These are phyloP conservation scores for Eledona agricola DNA, from an alignment of 2,888 invertebrate genomes.

Conservation along the genomic window DNA sequence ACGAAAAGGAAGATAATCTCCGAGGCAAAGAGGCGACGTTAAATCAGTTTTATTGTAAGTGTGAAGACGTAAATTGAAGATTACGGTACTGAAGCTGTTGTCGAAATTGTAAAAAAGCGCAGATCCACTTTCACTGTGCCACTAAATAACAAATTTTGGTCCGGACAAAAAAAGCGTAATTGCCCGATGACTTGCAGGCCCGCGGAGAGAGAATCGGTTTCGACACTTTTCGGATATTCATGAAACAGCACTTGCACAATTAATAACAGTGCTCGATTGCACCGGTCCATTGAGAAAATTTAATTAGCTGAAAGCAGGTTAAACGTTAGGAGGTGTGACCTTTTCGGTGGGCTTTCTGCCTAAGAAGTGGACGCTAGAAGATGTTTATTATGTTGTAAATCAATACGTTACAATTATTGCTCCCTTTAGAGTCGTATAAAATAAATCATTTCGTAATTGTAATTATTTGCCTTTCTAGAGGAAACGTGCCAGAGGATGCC, in stretches of 20 bases:
- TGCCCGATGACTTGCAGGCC: conserved; percentile 18
- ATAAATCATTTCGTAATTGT: conserved; percentile 29
- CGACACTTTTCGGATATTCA: conserved; percentile 12
- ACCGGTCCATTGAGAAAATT: conserved; percentile 14
- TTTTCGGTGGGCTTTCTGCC: conserved; percentile 9
- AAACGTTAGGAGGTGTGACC: conserved; percentile 19
- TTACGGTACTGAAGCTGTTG: conserved; percentile 38
- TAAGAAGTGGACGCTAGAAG: conserved; percentile 14
- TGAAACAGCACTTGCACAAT: conserved; percentile 2
- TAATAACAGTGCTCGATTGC: conserved; percentile 1
- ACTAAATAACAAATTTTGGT: conserved; percentile 21
- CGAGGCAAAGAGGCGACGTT: conserved; percentile 27
- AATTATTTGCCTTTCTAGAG: conserved; percentile 33
- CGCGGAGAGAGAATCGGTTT: conserved; percentile 4
- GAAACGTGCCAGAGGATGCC: conserved; percentile 26
- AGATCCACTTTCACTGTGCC: conserved; percentile 20
- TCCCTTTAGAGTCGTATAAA: conserved; percentile 19
- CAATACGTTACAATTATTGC: conserved; percentile 28
- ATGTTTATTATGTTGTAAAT: conserved; percentile 27
- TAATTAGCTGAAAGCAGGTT: conserved; percentile 25
- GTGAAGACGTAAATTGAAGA: conserved; percentile 41
- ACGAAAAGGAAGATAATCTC: no score
- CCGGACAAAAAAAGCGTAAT: conserved; percentile 14
- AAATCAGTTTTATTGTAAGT: conserved; percentile 42
- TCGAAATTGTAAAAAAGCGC: conserved; percentile 34